These are phyloP conservation scores for Pyrrhia umbra DNA, from an alignment of 2,888 invertebrate species.

Conservation along the genomic window DNA sequence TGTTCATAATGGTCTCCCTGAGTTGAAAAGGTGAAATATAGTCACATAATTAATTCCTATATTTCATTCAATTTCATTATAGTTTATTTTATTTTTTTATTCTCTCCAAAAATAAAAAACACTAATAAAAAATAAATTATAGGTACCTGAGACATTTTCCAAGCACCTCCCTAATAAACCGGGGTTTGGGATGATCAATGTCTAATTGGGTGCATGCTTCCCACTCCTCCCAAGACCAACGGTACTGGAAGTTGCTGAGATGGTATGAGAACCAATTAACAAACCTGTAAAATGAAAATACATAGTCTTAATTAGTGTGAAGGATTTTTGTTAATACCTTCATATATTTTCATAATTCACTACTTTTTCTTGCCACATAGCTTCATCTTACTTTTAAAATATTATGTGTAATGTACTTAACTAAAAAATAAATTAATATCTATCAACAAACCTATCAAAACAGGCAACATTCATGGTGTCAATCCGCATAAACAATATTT, in stretches of 20 bases:
- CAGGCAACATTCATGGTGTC: slow-evolving; percentile 99
- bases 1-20: slow-evolving; percentile 7
- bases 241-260: slow-evolving; percentile 99
- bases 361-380: no score
- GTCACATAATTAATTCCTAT: no score
- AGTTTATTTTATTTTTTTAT: neutral
- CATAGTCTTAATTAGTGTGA: neutral
- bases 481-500: slow-evolving; percentile 98
- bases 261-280: slow-evolving; percentile 99
- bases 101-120: no score
- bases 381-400: no score
- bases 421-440: neutral
- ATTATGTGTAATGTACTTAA: neutral
- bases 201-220: slow-evolving; percentile 96
- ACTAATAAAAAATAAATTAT: neutral
- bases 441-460: slow-evolving; percentile 93
- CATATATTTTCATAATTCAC: no score
- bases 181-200: slow-evolving; percentile 97
- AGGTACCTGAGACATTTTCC: slow-evolving; percentile 96
- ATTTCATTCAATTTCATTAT: neutral
- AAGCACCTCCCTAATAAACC: slow-evolving; percentile 98
- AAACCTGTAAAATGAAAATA: slow-evolving; percentile 91
- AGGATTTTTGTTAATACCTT: no score
- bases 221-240: slow-evolving; percentile 99
- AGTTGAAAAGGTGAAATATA: no score